phyloP scores from a whole-genome alignment of 2,888 invertebrate species.

The Aleiodes alternator region DNA sequence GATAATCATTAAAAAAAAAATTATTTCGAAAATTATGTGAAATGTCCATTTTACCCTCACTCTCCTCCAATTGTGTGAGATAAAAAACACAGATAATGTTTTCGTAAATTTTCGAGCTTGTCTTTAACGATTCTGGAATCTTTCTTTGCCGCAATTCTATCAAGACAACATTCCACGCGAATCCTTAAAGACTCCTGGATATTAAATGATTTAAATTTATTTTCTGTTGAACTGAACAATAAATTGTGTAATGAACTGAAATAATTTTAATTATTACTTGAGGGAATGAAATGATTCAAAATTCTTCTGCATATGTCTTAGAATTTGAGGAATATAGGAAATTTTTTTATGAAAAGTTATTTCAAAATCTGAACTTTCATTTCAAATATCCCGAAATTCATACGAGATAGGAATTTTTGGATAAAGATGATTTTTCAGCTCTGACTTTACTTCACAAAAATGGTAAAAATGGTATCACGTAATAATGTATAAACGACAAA shows the following conservation, averaged over 20 bases:
- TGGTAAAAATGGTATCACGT: no score
- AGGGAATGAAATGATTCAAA: no score
- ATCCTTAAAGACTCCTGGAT: slow-evolving; percentile 16
- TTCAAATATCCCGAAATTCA: no score
- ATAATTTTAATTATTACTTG: not conserved
- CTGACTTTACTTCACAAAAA: no score
- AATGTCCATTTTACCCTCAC: not conserved
- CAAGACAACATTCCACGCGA: slow-evolving; percentile 3
- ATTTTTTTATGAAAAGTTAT: no score
- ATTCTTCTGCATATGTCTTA: no score
- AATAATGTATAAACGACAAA: no score
- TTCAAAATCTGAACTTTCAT: no score
- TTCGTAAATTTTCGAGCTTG: not conserved
- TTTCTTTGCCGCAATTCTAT: slow-evolving; percentile 1
- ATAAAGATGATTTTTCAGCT: no score
- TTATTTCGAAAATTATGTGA: no score
- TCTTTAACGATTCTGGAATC: slow-evolving; percentile 31
- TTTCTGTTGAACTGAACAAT: not conserved
- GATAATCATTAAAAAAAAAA: not conserved
- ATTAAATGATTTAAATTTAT: not conserved
- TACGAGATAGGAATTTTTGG: no score
- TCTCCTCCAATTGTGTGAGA: not conserved
- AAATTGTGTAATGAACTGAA: slow-evolving; percentile 17
- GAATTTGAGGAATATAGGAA: no score
- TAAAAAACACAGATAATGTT: not conserved